Base-by-base conservation (phyloP, 2,888 invertebrate species). In the Temnothorax rugatulus region DNA sequence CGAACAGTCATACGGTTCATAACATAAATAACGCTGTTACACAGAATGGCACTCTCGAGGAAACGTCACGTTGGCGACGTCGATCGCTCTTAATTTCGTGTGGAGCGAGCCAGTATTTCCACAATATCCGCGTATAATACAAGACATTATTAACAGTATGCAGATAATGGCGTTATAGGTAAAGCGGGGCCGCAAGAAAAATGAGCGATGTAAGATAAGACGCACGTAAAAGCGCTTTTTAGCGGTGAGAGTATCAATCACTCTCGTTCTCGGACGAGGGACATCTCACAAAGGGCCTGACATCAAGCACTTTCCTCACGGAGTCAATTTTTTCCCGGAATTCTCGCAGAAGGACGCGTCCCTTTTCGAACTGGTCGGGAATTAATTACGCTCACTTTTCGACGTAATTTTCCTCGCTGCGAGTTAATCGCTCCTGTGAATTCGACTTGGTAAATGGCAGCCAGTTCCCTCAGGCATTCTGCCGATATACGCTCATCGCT, bases 301-400 rank as follows among this genome's bases (percentile, higher is more conserved):
- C 54, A 34, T 69, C 52, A 13, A 52, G 50, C 13, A 50, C 7
- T 38, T 61, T 71, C 29, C 25, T 64, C 13, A 1, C 50, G 13
- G 7, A 82, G 63, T 59, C 44, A 21, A 74, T 63, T 77, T 77
- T 61, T 77, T 25, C 44, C 44, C 44, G 74, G 34, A 82, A 76
- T 77, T 77, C 50, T 50, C 77, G 25, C 76, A 18, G 50, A 41
- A 44, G 34, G 76, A 76, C 77, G 34, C 38, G 63, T 63, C 76
- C 50, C 59, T 41, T 59, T 41, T 50, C 50, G n/a, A 41, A 38
- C 29, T 13, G 38, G 63, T 63, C 63, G 29, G 29, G 52, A 63
- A 76, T 77, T 82, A 82, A 82, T 82, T 77, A 77, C 52, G 52
- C 41, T 44, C 77, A 44, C 77, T 82, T 73, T 81, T 74, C 79